Evolutionary conservation across 23 tunicate species (phyloP).

Genomic region (Styela plicata): DNA sequence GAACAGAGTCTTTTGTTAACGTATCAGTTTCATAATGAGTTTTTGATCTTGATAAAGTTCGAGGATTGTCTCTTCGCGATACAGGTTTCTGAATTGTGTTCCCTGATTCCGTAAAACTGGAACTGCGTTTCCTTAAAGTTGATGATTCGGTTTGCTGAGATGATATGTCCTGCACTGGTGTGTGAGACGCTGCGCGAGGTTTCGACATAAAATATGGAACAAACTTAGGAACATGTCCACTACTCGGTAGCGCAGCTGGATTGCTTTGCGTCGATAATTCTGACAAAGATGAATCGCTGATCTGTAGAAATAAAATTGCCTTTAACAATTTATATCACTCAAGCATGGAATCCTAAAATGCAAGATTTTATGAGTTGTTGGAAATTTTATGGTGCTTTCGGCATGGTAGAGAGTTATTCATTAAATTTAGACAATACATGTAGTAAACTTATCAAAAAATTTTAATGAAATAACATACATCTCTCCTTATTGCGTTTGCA

Average conservation of each 20-base stretch:
- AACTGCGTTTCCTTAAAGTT: constrained; percentile 57
- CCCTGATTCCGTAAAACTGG: constrained; percentile 61
- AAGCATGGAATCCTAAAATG: too few species aligned
- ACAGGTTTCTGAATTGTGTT: not conserved
- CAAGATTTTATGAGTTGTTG: too few species aligned
- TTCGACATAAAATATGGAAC: constrained; percentile 19
- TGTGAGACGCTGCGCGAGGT: constrained; percentile 7
- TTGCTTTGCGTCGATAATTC: constrained; percentile 54
- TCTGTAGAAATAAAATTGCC: too few species aligned
- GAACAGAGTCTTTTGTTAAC: not conserved
- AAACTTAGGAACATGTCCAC: constrained; percentile 19
- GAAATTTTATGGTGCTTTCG: too few species aligned
- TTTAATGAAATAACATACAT: constrained; percentile 27
- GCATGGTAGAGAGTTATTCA: too few species aligned
- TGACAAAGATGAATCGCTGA: constrained; percentile 52
- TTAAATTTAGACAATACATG: too few species aligned
- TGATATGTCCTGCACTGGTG: not conserved
- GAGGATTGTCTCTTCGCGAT: not conserved
- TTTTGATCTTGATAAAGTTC: constrained; percentile 18
- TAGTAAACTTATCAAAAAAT: too few species aligned
- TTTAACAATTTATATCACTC: too few species aligned
- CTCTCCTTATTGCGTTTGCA: constrained; percentile 1
- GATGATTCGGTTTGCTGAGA: not conserved
- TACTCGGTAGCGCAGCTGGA: constrained; percentile 33
- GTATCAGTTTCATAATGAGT: not conserved